These are phyloP conservation scores for Lycocorax pyrrhopterus DNA, from an alignment of 2,113 vertebrate species.

Conservation along the genomic window DNA sequence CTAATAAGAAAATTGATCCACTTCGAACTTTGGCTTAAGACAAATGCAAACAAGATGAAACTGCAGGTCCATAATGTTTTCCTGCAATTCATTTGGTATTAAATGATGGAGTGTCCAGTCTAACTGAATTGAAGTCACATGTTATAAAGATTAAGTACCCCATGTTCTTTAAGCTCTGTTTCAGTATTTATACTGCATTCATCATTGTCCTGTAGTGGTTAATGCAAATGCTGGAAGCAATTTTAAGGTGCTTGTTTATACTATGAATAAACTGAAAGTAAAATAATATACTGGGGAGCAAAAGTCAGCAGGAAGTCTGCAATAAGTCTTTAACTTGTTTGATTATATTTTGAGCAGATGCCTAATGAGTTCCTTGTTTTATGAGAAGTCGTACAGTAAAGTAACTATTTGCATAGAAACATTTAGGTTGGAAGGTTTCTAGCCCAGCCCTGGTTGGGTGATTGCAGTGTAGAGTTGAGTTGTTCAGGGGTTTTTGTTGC, in stretches of 20 bases:
- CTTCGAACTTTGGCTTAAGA: not conserved
- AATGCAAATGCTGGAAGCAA: conserved; percentile 19
- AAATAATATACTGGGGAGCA: not conserved
- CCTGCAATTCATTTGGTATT: not conserved
- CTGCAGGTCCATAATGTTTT: not conserved
- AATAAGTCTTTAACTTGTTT: not conserved
- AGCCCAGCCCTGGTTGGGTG: not conserved
- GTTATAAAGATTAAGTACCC: conserved; percentile 31
- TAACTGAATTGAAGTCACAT: not conserved
- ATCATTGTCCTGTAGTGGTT: conserved; percentile 19
- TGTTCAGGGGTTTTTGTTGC: not conserved
- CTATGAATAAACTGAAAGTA: not conserved
- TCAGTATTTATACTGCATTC: conserved; percentile 30
- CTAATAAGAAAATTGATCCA: not conserved
- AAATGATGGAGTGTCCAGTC: not conserved
- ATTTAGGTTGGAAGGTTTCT: not conserved
- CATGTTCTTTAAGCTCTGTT: conserved; percentile 6
- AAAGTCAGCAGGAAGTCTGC: not conserved
- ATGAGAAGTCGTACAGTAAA: not conserved
- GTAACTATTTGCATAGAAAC: not conserved
- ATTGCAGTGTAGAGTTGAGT: not conserved
- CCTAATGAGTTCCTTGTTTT: not conserved
- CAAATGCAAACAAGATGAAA: not conserved
- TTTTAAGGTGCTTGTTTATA: conserved; percentile 3
- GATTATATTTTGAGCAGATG: not conserved